Conservation (phyloP, 1,140 invertebrate species). For the Philotrypesis tridentata region DNA sequence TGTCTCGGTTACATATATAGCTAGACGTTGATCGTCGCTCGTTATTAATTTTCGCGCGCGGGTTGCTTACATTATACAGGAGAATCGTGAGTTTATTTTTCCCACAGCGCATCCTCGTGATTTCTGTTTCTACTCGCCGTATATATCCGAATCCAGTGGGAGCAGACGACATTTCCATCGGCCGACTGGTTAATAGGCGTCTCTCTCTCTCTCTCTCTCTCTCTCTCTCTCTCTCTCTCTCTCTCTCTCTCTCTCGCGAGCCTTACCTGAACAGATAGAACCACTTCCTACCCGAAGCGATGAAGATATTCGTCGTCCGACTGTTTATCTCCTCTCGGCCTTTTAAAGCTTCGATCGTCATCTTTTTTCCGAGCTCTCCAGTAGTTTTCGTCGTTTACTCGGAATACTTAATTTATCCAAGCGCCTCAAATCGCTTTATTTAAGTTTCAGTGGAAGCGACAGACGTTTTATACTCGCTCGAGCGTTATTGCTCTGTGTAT, state of each 20-base stretch:
- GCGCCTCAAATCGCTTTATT: background rate
- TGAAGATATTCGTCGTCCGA: background rate
- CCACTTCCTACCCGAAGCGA: background rate
- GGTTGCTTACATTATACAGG: background rate
- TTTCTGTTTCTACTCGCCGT: constrained; percentile 35
- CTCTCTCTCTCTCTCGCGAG: too few relatives aligned
- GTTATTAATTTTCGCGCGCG: constrained; percentile 33
- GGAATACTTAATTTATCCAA: background rate
- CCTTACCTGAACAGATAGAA: constrained; percentile 11
- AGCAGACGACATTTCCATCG: constrained; percentile 19
- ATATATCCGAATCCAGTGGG: background rate
- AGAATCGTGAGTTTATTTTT: constrained; percentile 2
- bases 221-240: too few relatives aligned
- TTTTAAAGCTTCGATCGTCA: constrained; percentile 6
- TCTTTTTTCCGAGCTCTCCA: background rate
- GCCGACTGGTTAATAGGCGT: constrained; percentile 17
- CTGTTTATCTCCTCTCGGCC: constrained; percentile 4
- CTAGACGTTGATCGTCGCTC: constrained; percentile 11
- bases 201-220: too few relatives aligned
- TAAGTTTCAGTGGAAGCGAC: background rate
- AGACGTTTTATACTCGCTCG: background rate
- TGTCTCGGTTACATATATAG: constrained; percentile 9
- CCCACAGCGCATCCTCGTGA: background rate
- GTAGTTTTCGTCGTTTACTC: constrained; percentile 5
- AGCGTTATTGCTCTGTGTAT: background rate